A percentile compares a stretch with the other conserved stretches of the same genome.
Conservation (phyloP, 2,888 invertebrate species). For the Aporophyla nigra region DNA sequence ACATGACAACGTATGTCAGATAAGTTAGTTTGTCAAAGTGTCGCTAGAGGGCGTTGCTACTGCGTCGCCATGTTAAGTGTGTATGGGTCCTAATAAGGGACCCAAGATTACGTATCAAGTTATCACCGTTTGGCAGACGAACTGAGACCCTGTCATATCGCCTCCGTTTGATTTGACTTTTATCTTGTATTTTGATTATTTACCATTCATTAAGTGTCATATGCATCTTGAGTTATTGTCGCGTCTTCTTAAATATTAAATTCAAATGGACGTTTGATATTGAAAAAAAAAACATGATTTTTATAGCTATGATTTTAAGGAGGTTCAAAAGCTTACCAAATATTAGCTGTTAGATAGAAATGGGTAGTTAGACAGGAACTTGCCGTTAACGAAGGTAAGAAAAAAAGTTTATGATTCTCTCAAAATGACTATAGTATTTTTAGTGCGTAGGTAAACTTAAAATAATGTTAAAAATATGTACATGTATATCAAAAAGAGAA, state of each 20-base stretch:
- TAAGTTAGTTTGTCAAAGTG: background rate
- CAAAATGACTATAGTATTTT: too few relatives aligned
- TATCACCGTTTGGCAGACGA: constrained; percentile 29
- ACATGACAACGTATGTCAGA: too few relatives aligned
- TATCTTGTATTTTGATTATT: constrained; percentile 6
- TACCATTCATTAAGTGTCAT: constrained; percentile 12
- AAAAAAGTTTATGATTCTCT: too few relatives aligned
- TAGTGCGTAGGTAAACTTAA: too few relatives aligned
- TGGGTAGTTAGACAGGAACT: too few relatives aligned
- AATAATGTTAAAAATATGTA: too few relatives aligned
- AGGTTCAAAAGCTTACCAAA: background rate
- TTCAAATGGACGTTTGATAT: background rate
- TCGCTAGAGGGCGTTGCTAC: background rate
- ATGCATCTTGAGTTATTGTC: background rate
- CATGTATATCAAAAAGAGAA: too few relatives aligned
- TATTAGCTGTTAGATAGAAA: too few relatives aligned
- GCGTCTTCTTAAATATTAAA: background rate
- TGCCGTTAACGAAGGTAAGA: background rate
- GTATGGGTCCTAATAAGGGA: background rate
- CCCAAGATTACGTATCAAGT: constrained; percentile 22
- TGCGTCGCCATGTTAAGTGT: constrained; percentile 2
- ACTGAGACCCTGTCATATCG: constrained; percentile 25
- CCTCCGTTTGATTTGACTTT: constrained; percentile 23
- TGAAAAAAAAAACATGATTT: background rate
- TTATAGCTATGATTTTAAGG: background rate